Evolutionary conservation across 2,888 invertebrate species (phyloP).

Genomic region (Galerucella pusilla): DNA sequence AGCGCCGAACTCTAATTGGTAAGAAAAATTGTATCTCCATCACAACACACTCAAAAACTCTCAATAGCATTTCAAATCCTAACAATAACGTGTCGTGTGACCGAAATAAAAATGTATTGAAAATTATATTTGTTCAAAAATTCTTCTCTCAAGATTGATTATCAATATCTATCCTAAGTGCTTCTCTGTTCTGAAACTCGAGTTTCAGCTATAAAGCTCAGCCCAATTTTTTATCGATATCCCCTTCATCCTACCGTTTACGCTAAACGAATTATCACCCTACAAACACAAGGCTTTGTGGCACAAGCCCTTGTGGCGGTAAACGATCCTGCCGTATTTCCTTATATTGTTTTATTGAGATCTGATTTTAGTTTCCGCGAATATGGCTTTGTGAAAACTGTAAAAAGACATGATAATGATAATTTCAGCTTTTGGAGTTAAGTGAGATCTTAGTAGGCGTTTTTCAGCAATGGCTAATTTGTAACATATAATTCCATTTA

Average conservation of each 20-base stretch:
- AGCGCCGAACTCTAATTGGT: too few species aligned
- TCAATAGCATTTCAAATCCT: too few species aligned
- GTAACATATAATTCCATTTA: too few species aligned
- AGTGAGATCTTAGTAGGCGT: neutral
- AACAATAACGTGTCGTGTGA: too few species aligned
- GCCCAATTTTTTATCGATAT: conserved; percentile 9
- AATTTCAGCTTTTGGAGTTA: neutral
- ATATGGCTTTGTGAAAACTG: neutral
- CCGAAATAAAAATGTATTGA: neutral
- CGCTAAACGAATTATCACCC: conserved; percentile 31
- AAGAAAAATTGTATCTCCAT: too few species aligned
- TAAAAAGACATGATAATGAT: conserved; percentile 17
- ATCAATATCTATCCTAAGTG: neutral
- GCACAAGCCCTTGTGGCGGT: conserved; percentile 24
- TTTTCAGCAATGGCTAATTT: too few species aligned
- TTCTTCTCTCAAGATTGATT: neutral
- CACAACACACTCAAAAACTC: too few species aligned
- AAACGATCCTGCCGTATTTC: conserved; percentile 32
- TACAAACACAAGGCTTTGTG: conserved; percentile 28
- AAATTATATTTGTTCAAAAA: neutral
- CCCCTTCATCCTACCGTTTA: conserved; percentile 15
- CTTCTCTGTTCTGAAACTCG: neutral
- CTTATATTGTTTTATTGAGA: conserved; percentile 32
- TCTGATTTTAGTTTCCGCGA: conserved; percentile 14
- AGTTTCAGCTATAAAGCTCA: neutral